Percentiles rank a stretch among this genome's conserved stretches.
phyloP scores from a whole-genome alignment of 2,888 invertebrate species.

The Nezara viridula region DNA sequence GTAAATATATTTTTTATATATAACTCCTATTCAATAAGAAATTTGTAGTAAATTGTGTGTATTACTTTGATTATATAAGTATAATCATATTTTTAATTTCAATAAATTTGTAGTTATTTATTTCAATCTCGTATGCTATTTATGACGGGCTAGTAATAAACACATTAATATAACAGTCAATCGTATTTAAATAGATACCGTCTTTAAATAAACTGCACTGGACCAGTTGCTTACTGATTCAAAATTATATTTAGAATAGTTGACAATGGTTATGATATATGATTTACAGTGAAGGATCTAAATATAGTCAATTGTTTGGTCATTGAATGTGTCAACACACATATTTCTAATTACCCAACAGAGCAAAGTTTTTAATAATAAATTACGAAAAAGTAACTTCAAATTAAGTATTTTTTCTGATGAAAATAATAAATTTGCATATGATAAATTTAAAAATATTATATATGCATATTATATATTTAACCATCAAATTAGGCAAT shows the following conservation, averaged over 20 bases:
- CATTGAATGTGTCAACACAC: background rate
- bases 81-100: background rate
- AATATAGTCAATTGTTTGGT: background rate
- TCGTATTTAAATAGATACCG: background rate
- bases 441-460: background rate
- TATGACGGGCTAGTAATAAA: background rate
- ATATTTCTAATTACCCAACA: background rate
- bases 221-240: background rate
- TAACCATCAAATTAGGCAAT: too few relatives aligned
- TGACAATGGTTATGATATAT: background rate
- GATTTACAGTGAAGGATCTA: background rate
- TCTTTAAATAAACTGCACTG: background rate
- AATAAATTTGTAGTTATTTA: background rate
- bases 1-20: too few relatives aligned
- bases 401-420: background rate
- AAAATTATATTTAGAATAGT: background rate
- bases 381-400: too few relatives aligned
- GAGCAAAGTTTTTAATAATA: background rate
- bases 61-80: background rate
- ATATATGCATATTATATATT: background rate
- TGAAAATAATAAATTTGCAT: background rate
- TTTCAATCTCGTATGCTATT: background rate
- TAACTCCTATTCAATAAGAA: too few relatives aligned
- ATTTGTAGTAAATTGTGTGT: too few relatives aligned
- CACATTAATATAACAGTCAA: background rate